Evolutionary conservation across 2,888 invertebrate species (phyloP).

Genomic region (Hyposoter dolosus): DNA sequence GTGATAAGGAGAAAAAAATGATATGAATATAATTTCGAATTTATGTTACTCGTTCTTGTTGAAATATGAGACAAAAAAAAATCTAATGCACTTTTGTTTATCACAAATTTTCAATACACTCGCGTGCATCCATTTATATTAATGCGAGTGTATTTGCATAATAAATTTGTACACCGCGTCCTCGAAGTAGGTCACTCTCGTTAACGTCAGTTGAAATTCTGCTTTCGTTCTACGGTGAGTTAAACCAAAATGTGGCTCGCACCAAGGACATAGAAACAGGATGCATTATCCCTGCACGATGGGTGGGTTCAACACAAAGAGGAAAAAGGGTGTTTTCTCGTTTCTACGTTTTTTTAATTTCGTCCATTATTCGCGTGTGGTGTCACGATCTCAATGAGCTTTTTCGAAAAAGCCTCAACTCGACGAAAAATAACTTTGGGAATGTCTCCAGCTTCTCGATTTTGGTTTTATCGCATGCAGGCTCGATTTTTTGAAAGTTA

Average conservation of each 20-base stretch:
- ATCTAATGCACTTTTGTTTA: not conserved
- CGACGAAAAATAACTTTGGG: slow-evolving; percentile 26
- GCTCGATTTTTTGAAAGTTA: not conserved
- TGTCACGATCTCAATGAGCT: not conserved
- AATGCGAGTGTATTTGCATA: slow-evolving; percentile 42
- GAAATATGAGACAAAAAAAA: not conserved
- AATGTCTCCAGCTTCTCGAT: slow-evolving; percentile 4
- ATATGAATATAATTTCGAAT: not conserved
- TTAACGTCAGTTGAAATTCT: slow-evolving; percentile 76
- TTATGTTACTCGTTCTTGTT: not conserved
- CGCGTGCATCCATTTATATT: slow-evolving; percentile 1
- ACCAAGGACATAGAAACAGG: slow-evolving; percentile 26
- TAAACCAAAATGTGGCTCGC: slow-evolving; percentile 34
- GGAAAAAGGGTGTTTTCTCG: slow-evolving; percentile 16
- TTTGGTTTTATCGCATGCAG: slow-evolving; percentile 12
- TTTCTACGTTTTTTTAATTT: not conserved
- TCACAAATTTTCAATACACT: slow-evolving; percentile 11
- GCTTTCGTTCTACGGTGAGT: slow-evolving; percentile 61
- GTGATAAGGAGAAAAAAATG: not conserved
- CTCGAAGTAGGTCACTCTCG: slow-evolving; percentile 79
- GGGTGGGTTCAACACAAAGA: not conserved
- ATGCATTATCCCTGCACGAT: slow-evolving; percentile 31
- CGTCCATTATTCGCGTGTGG: slow-evolving; percentile 23
- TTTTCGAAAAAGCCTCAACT: not conserved
- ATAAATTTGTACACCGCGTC: slow-evolving; percentile 46